Evolutionary conservation across 2,797 vertebrate species (phyloP).

Genomic region (Scyliorhinus canicula): DNA sequence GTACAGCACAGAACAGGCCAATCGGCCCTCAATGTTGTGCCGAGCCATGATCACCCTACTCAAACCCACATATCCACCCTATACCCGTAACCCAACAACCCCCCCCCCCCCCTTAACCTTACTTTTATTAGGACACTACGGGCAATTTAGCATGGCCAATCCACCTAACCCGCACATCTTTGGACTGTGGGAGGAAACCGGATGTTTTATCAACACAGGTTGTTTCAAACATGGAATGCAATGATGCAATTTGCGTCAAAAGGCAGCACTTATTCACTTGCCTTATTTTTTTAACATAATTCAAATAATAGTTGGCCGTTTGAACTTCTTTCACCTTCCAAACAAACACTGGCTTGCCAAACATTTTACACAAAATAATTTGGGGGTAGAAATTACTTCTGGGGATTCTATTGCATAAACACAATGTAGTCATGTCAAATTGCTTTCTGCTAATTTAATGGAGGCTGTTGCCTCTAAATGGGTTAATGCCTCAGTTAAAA

Average conservation of each 20-base stretch:
- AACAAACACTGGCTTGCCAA: background rate
- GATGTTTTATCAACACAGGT: background rate
- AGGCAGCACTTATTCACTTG: background rate
- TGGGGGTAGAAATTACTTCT: background rate
- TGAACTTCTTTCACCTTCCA: background rate
- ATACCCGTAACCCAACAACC: too few relatives aligned
- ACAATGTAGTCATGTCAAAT: background rate
- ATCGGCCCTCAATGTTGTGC: too few relatives aligned
- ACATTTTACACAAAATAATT: background rate
- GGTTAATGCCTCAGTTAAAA: conserved; percentile 13
- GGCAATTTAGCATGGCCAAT: too few relatives aligned
- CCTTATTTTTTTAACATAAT: background rate
- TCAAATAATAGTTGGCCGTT: background rate
- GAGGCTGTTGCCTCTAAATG: conserved; percentile 10
- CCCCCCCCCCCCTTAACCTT: too few relatives aligned
- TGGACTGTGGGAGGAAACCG: too few relatives aligned
- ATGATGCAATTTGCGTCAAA: background rate
- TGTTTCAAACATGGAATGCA: background rate
- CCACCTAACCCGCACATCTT: too few relatives aligned
- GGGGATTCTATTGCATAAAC: background rate
- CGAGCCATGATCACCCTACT: too few relatives aligned
- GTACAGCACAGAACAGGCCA: too few relatives aligned
- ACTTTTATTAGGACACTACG: too few relatives aligned
- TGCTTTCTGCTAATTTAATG: background rate
- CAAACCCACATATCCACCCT: too few relatives aligned